Base-by-base conservation (phyloP, 2,888 invertebrate genomes). In the Oligia fasciuncula region DNA sequence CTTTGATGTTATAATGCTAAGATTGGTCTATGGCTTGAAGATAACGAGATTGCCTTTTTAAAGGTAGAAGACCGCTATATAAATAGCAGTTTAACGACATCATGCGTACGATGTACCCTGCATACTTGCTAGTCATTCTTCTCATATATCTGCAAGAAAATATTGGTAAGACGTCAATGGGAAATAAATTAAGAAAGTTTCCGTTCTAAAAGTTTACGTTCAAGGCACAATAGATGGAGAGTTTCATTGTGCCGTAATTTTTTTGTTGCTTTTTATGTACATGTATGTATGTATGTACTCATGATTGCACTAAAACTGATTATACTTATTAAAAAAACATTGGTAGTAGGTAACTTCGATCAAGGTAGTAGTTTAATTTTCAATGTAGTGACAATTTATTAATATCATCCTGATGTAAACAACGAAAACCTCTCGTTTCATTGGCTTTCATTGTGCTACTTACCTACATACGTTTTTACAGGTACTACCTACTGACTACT, bases 141-240 rank as follows among this genome's bases (percentile, higher is more conserved):
- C 40, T 67, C 57, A 19, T 8, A 19, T 67, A 75, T 8, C 35
- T 71, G 46, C 49, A 67, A 77, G 29, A 76, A 76, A 40, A 67
- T 43, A 43, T 77, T 29, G 49, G 8, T 19, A 70, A 70, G 9
- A 74, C 29, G 43, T 70, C 43, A 57, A 29, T 54, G 4, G 35
- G 40, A 43, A 29, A 51, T 67, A 43, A 66, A 54, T 77, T 17
- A n/a, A n/a, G 19, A 75, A 66, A 57, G 29, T 76, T 66, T 76
- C 17, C 9, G 13, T 19, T n/a, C n/a, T n/a, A 35, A 77, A 40
- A 49, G 13, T 57, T 19, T 9, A 19, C 19, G 9, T 14, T 49
- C 46, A 60, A 60, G 46, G 57, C 29, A 35, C 54, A 65, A 77
- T 17, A 65, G 9, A n/a, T 6, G n/a, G n/a, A 13, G 19, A 6